These are phyloP conservation scores for Xerus rutilus DNA, from an alignment of 2,797 vertebrate species.

Conservation along the genomic window DNA sequence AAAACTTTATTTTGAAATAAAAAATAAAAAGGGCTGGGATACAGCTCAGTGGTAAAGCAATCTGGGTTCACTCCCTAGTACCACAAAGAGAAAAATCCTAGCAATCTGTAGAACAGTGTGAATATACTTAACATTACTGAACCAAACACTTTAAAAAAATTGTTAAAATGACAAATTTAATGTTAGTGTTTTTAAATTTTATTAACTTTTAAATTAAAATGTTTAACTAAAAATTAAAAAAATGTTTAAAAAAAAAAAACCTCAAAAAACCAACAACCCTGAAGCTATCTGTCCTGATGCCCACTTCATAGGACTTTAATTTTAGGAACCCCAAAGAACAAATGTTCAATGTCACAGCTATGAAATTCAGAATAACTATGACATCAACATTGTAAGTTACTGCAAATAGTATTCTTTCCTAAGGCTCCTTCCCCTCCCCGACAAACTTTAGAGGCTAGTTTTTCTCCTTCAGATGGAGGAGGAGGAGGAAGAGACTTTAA, in stretches of 20 bases:
- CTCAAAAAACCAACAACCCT: neutral
- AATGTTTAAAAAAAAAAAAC: neutral
- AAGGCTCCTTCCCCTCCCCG: neutral
- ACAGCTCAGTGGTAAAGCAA: no score
- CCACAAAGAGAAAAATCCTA: neutral
- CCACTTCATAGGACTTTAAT: neutral
- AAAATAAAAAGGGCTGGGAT: no score
- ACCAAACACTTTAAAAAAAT: neutral
- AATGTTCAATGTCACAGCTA: slow-evolving; percentile 54
- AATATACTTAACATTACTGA: neutral
- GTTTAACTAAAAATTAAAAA: no score
- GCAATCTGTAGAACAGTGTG: neutral
- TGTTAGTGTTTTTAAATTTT: neutral
- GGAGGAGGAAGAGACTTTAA: neutral
- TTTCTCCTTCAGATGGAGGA: neutral
- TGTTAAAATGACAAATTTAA: neutral
- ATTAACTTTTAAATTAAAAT: no score
- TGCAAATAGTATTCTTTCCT: neutral
- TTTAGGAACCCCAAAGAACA: slow-evolving; percentile 33
- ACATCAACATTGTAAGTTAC: neutral
- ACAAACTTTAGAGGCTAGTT: neutral
- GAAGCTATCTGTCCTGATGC: neutral
- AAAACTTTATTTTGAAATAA: no score
- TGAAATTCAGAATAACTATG: slow-evolving; percentile 27
- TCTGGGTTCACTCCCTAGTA: no score